Evolutionary conservation across 2,888 invertebrate species (phyloP).

Genomic region (Adelognathus sp.): DNA sequence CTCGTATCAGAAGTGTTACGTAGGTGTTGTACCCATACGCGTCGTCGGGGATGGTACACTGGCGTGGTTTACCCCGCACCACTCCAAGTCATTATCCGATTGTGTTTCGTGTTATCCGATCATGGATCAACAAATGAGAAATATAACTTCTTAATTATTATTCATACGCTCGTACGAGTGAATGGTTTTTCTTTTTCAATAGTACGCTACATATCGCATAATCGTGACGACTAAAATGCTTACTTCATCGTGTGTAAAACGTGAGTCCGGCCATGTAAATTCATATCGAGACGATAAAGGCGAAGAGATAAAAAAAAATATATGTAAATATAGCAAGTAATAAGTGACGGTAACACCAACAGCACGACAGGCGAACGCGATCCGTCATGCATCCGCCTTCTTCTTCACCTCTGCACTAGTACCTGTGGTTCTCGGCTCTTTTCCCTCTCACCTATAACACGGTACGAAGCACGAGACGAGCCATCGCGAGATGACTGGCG

Average conservation of each 20-base stretch:
- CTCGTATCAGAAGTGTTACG: not conserved
- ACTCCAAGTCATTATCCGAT: slow-evolving; percentile 24
- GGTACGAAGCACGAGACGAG: slow-evolving; percentile 30
- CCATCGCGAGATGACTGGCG: slow-evolving; percentile 70
- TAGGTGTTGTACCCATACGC: not conserved
- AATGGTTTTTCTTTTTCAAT: slow-evolving; percentile 17
- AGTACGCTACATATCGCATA: slow-evolving; percentile 33
- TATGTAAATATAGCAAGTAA: slow-evolving; percentile 36
- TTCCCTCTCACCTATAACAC: slow-evolving; percentile 46
- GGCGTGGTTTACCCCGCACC: slow-evolving; percentile 27
- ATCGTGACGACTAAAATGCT: slow-evolving; percentile 57
- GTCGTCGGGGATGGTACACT: slow-evolving; percentile 30
- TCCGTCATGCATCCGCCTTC: slow-evolving; percentile 61
- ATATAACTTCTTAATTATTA: slow-evolving; percentile 42
- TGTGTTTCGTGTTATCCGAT: slow-evolving; percentile 35
- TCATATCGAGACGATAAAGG: slow-evolving; percentile 41
- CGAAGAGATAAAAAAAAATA: slow-evolving; percentile 17
- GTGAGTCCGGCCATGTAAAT: slow-evolving; percentile 46
- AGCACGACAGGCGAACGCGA: slow-evolving; percentile 37
- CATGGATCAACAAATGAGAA: not conserved
- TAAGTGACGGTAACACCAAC: slow-evolving; percentile 46
- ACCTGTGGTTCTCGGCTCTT: slow-evolving; percentile 19
- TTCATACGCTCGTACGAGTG: slow-evolving; percentile 38
- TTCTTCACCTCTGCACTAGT: slow-evolving; percentile 14
- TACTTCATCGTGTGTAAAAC: slow-evolving; percentile 54